Conservation (phyloP, 30 jellyfish, hydroid and myxozoan genomes). For the Phacellophora camtschatica region DNA sequence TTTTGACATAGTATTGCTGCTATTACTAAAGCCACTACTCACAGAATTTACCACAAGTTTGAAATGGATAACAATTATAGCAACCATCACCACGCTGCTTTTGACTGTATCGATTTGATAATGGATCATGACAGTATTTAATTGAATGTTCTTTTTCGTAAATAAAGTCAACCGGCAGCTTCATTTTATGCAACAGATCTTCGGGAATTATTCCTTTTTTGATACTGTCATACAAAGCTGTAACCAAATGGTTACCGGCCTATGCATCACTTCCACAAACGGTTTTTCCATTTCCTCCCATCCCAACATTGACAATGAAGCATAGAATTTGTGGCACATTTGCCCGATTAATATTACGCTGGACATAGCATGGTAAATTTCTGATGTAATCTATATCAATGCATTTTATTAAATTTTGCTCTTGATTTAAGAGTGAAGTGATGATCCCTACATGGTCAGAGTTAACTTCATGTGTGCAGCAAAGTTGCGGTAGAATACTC, state of each 20-base stretch:
- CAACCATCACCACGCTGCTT: not conserved
- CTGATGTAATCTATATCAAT: not conserved
- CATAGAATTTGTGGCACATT: not conserved
- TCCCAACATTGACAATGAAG: not conserved
- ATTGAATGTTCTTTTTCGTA: not conserved
- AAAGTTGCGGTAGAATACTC: not conserved
- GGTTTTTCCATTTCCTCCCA: not conserved
- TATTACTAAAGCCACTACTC: not conserved
- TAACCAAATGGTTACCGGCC: not conserved
- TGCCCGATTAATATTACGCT: not conserved
- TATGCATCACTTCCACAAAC: not conserved
- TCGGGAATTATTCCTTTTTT: not conserved
- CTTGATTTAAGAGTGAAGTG: not conserved
- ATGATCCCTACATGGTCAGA: not conserved
- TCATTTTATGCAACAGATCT: not conserved
- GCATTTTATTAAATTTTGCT: not conserved
- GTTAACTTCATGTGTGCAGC: not conserved
- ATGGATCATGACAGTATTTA: not conserved
- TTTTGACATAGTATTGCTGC: not conserved
- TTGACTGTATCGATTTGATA: not conserved
- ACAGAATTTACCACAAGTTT: not conserved
- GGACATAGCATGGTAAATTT: not conserved
- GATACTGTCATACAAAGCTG: not conserved
- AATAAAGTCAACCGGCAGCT: not conserved
- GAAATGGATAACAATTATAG: not conserved